Evolutionary conservation across 2,888 invertebrate genomes (phyloP), one percentile per base, ranked within the genome.

Genomic region (Phrixothrix hirtus): DNA sequence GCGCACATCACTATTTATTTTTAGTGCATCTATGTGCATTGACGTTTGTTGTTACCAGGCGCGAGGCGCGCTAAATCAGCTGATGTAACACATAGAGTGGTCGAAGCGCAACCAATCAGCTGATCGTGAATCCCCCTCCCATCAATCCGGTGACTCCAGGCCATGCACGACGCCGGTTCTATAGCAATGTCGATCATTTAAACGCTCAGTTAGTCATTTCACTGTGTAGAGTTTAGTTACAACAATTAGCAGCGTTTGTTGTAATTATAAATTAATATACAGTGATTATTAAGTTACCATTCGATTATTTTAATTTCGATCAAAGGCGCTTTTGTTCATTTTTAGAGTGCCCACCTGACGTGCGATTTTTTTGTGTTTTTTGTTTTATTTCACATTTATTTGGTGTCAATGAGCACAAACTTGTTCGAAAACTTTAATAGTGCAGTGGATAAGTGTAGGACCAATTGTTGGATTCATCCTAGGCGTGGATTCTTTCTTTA

Each of bases 71-170:
- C 57, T 55, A 26, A 56, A 65, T 61, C 66, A 66, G 64, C 68
- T 69, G 69, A 68, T 65, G 61, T 59, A 62, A 63, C 57, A 55
- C 57, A 53, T 60, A 59, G 59, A 64, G 58, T 65, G 63, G 65
- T 64, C 61, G 60, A 60, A 50, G 57, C 48, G 56, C 58, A 50
- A 50, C 69, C 69, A 69, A 68, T 68, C 62, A 65, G 60, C 60
- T 61, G 60, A 39, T 42, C 44, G 11, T 14, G 25, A 13, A 10
- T 46, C 30, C 39, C 45, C 48, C 27, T 13, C 48, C 38, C 16
- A 6, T 14, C 29, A 6, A 9, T 35, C 30, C 46, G 21, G 54
- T 49, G 54, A 52, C 53, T 52, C 57, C 56, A 53, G 57, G 47
- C 39, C 53, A 43, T 47, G 42, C 36, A 25, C 29, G 16, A 45